Evolutionary conservation across 2,888 invertebrate genomes (phyloP), one percentile per base, ranked within the genome.

Genomic region (Bombylius major): DNA sequence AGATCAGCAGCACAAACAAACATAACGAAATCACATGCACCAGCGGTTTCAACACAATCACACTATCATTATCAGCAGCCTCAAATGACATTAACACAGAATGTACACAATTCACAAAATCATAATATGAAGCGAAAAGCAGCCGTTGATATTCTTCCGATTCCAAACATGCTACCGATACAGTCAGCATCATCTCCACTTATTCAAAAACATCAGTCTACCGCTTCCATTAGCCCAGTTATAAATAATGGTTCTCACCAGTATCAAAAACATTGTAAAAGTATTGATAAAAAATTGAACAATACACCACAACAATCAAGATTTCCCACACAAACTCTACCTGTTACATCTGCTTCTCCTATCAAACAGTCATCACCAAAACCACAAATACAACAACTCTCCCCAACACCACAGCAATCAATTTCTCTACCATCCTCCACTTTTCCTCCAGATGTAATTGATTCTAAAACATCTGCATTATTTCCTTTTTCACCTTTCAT

Each of bases 31-130:
- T 14, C 5, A 5, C 14, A 7, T n/a, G 4, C 4, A 44, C 44
- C 13, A 44, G 5, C 44, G 13, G 4, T 39, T 39, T 13, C n/a
- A 44, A 14, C 36, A 12, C 47, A 48, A 34, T 56, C 39, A 23
- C 49, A 50, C 34, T 53, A 47, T 3, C 46, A 23, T 4, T 44
- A 44, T 13, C 44, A 23, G 14, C 51, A 42, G 5, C 51, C 36
- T 34, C 53, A 52, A 13, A 9, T 58, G 42, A 60, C 61, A 4
- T 58, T 60, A 49, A 58, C 58, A 1, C 62, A 62, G 54, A 58
- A 54, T 50, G 58, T 62, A 11, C 61, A 62, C 33, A 62, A 62
- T 52, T 60, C 61, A 12, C 62, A 61, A 49, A 62, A 61, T 51
- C 62, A 62, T 47, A 62, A 60, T 47, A 61, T 60, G 11, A 61